A percentile compares a stretch with the other conserved stretches of the same genome.
phyloP scores from a whole-genome alignment of 2,113 vertebrate species.

The Thinocorus orbignyianus region DNA sequence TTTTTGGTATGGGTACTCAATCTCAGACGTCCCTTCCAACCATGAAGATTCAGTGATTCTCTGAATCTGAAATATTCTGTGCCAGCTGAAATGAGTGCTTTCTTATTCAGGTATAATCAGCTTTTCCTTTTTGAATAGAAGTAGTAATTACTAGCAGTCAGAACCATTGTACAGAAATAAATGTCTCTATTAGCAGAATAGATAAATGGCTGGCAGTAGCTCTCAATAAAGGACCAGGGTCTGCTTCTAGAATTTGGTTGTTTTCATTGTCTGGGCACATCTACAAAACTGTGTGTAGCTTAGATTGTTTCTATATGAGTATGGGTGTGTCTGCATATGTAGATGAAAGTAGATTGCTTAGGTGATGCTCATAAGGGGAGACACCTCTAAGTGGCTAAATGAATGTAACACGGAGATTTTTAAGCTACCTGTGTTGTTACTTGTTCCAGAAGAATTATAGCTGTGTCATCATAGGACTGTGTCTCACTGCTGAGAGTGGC shows the following conservation, averaged over 20 bases:
- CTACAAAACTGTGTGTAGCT: background rate
- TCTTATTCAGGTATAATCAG: background rate
- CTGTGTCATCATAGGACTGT: background rate
- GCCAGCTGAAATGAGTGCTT: background rate
- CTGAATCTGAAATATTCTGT: background rate
- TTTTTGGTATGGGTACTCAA: too few relatives aligned
- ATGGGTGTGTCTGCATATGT: rapidly evolving
- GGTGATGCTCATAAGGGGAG: background rate
- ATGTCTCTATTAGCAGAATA: background rate
- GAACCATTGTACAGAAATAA: background rate
- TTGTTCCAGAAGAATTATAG: background rate
- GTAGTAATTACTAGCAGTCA: background rate
- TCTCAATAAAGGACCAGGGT: background rate
- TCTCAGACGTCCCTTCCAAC: too few relatives aligned
- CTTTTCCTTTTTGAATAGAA: background rate
- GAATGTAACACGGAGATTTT: background rate
- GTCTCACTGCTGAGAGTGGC: background rate
- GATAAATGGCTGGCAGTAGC: background rate
- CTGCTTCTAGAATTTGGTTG: background rate
- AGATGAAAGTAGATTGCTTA: background rate
- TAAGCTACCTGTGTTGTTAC: background rate
- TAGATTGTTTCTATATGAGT: background rate
- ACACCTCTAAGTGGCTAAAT: background rate
- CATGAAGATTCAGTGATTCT: too few relatives aligned
- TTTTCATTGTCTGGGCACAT: background rate